Conservation (phyloP, 1,140 invertebrate species). For the Zeugodacus cucurbitae region DNA sequence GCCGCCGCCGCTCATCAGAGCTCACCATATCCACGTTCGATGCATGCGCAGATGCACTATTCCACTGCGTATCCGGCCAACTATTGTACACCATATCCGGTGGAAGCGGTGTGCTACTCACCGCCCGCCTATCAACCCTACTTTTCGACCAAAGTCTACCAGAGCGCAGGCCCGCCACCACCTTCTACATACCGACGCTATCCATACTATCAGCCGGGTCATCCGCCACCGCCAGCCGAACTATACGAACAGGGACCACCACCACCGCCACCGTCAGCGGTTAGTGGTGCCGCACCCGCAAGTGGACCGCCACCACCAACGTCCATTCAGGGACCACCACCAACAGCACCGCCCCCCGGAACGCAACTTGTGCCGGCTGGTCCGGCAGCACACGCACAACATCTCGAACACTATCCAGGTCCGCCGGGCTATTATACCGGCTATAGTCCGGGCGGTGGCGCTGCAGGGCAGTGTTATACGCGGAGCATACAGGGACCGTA, state of each 20-base stretch:
- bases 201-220: constrained; percentile 61
- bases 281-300: constrained; percentile 42
- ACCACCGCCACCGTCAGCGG: constrained; percentile 56
- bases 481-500: constrained; percentile 78
- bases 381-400: constrained; percentile 47
- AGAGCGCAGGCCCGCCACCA: constrained; percentile 62
- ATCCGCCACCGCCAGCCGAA: constrained; percentile 58
- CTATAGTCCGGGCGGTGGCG: constrained; percentile 69
- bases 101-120: constrained; percentile 70
- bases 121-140: constrained; percentile 69
- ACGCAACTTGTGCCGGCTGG: constrained; percentile 48
- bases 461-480: constrained; percentile 70
- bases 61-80: constrained; percentile 68
- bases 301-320: constrained; percentile 51
- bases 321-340: constrained; percentile 51
- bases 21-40: constrained; percentile 64
- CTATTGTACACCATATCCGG: constrained; percentile 66
- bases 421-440: constrained; percentile 75
- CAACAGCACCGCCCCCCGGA: constrained; percentile 48
- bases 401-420: constrained; percentile 68
- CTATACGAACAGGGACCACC: constrained; percentile 45
- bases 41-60: constrained; percentile 65
- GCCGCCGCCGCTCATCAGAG: constrained; percentile 64
- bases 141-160: constrained; percentile 63
- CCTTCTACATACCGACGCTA: constrained; percentile 65